Conservation (phyloP, 2,888 invertebrate genomes). For the Digitonthophagus gazella region DNA sequence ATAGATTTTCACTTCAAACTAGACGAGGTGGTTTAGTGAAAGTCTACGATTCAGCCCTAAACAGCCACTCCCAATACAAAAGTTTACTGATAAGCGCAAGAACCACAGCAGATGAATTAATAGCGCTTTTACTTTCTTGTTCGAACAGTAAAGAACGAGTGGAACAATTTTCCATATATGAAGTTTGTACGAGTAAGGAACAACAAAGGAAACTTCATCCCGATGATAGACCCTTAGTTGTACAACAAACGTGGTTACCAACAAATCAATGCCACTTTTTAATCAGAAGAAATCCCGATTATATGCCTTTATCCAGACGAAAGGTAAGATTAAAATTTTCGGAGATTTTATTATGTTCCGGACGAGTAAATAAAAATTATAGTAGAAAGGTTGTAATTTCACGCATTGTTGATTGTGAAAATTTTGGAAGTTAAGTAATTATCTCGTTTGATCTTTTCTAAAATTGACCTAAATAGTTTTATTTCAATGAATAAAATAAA, state of each 20-base stretch:
- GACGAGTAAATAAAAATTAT: too few species aligned
- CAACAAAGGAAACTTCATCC: slow-evolving; percentile 86
- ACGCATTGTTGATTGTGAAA: neutral
- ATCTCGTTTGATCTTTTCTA: neutral
- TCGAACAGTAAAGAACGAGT: slow-evolving; percentile 81
- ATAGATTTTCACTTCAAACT: slow-evolving; percentile 82
- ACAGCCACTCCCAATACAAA: slow-evolving; percentile 91
- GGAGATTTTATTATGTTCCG: neutral
- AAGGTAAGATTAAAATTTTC: slow-evolving; percentile 39
- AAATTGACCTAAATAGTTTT: neutral
- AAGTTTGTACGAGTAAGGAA: slow-evolving; percentile 74
- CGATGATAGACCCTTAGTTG: slow-evolving; percentile 79
- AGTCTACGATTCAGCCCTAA: slow-evolving; percentile 87
- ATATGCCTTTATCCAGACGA: slow-evolving; percentile 61
- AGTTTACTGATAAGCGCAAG: slow-evolving; percentile 84
- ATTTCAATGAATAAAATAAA: too few species aligned
- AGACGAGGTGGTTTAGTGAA: slow-evolving; percentile 88
- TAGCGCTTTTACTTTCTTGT: slow-evolving; percentile 79
- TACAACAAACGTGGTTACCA: slow-evolving; percentile 71
- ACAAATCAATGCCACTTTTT: slow-evolving; percentile 75
- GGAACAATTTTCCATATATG: slow-evolving; percentile 84
- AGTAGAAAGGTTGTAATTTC: slow-evolving; percentile 2
- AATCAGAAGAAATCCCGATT: slow-evolving; percentile 77
- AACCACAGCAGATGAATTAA: slow-evolving; percentile 85
- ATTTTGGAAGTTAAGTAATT: neutral